A percentile compares a stretch with the other conserved stretches of the same genome.
Conservation (phyloP, 1,140 invertebrate genomes). For the Drosophila mauritiana region DNA sequence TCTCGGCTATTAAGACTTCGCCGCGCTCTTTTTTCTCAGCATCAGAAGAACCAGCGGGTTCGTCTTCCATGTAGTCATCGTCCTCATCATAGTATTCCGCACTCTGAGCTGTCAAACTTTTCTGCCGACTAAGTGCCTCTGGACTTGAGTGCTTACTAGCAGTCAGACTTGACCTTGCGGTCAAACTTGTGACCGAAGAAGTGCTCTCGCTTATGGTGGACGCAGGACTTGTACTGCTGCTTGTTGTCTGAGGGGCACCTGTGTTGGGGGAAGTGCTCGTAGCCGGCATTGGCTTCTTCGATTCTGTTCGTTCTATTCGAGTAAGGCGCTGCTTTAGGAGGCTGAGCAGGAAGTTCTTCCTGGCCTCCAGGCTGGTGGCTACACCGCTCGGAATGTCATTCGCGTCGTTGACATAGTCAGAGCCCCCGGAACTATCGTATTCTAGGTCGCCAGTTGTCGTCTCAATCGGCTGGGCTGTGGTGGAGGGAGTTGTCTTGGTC, state of each 20-base stretch:
- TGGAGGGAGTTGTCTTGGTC: conserved; percentile 2
- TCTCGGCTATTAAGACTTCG: not conserved
- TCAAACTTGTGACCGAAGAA: not conserved
- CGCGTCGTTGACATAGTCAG: conserved; percentile 59
- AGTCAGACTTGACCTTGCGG: not conserved
- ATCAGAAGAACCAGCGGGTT: conserved; percentile 28
- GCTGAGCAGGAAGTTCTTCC: conserved; percentile 29
- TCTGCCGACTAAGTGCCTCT: not conserved
- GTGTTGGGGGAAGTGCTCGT: not conserved
- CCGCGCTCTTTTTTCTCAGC: not conserved
- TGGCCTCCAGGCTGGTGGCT: conserved; percentile 14
- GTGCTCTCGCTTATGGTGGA: not conserved
- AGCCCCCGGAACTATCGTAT: conserved; percentile 45
- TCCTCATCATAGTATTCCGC: conserved; percentile 62
- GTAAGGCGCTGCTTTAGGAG: conserved; percentile 40
- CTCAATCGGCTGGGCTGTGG: not conserved
- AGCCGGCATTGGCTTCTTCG: not conserved
- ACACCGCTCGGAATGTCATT: conserved; percentile 15
- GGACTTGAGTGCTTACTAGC: not conserved
- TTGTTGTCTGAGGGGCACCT: not conserved
- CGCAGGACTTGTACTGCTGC: not conserved
- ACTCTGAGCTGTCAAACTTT: conserved; percentile 13
- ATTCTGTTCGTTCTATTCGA: not conserved
- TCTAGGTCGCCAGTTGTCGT: conserved; percentile 22
- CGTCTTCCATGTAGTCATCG: conserved; percentile 53